A percentile compares a stretch with the other conserved stretches of the same genome.
These are phyloP conservation scores for Muricea muricata DNA, from an alignment of 92 coral and sea anemone species.

Conservation along the genomic window DNA sequence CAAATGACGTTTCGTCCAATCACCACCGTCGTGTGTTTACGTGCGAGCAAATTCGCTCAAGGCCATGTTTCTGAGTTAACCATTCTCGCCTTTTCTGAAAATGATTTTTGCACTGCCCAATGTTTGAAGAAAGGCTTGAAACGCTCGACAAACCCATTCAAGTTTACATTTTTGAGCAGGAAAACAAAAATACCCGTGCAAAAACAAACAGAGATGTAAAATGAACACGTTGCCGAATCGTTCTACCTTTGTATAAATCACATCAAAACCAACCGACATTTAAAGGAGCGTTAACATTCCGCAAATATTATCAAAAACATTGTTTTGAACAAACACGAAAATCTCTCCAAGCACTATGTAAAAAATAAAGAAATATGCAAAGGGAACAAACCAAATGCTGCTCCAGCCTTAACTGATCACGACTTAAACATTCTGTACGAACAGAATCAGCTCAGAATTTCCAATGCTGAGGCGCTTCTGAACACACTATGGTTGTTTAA, in stretches of 20 bases:
- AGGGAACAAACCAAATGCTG: slow-evolving; percentile 38
- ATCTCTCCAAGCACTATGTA: slow-evolving; percentile 8
- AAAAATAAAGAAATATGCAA: neutral
- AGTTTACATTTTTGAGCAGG: neutral
- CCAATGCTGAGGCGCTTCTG: slow-evolving; percentile 58
- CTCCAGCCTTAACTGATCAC: slow-evolving; percentile 32
- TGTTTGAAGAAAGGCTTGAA: neutral
- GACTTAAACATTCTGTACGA: no score
- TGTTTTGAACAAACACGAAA: slow-evolving; percentile 35
- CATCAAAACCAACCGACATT: neutral
- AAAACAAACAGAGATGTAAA: no score
- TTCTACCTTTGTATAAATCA: no score
- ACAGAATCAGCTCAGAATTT: slow-evolving; percentile 52
- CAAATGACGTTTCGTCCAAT: no score
- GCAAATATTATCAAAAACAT: slow-evolving; percentile 27
- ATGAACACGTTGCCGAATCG: no score
- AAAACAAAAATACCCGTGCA: no score
- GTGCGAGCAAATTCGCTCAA: slow-evolving; percentile 10
- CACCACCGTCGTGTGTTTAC: neutral
- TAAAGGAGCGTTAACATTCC: slow-evolving; percentile 44
- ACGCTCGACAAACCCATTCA: neutral
- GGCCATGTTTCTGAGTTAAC: no score
- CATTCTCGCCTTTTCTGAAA: no score
- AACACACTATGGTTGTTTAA: slow-evolving; percentile 62
- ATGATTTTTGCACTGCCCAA: neutral